These are phyloP conservation scores for Motacilla tschutschensis DNA, from an alignment of 2,113 vertebrate species.

Conservation along the genomic window DNA sequence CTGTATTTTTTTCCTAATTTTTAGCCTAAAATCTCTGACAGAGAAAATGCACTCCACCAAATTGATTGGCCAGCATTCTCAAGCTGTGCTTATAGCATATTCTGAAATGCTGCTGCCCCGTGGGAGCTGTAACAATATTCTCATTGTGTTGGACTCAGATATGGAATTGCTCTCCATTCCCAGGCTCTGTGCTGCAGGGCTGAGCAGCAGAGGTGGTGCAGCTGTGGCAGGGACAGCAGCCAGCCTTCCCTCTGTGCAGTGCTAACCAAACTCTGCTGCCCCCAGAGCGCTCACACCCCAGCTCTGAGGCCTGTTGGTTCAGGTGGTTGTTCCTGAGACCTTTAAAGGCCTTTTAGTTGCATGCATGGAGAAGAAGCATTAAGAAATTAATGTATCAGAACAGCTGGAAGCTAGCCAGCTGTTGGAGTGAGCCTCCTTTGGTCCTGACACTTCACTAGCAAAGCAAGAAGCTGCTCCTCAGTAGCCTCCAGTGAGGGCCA, in stretches of 20 bases:
- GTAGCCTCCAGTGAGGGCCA: neutral
- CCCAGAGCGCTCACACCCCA: neutral
- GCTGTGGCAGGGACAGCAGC: slow-evolving; percentile 15
- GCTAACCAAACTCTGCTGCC: neutral
- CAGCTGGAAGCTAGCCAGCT: neutral
- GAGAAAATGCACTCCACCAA: neutral
- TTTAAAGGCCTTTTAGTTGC: neutral
- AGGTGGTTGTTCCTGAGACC: neutral
- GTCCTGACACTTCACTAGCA: neutral
- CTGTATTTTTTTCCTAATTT: neutral
- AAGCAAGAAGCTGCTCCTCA: neutral
- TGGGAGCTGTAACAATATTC: neutral
- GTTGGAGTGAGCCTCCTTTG: neutral
- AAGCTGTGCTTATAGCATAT: neutral
- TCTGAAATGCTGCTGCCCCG: neutral
- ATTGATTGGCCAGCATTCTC: neutral
- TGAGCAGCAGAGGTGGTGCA: neutral
- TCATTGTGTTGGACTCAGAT: neutral
- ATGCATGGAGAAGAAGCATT: neutral
- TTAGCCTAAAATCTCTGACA: neutral
- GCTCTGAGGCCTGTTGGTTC: neutral
- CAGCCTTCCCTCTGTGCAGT: neutral
- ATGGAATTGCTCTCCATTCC: neutral
- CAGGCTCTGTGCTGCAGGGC: neutral
- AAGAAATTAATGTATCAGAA: neutral